phyloP scores from a whole-genome alignment of 2,888 invertebrate genomes.

The Diachrysia chrysitis region DNA sequence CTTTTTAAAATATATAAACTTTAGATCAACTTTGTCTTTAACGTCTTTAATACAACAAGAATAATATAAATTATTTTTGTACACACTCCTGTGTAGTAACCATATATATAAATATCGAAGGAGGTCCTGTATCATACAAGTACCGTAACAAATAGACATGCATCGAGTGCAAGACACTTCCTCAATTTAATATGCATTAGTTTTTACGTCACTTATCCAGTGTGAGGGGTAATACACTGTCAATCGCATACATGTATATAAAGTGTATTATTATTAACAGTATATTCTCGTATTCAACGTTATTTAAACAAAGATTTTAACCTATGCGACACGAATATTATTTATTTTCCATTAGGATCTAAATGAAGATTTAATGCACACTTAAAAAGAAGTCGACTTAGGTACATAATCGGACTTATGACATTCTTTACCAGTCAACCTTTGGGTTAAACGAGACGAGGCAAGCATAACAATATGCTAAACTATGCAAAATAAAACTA shows the following conservation, averaged over 20 bases:
- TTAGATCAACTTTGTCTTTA: too few species aligned
- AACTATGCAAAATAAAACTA: too few species aligned
- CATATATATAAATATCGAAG: constrained; percentile 12
- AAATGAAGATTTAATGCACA: too few species aligned
- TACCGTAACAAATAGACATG: constrained; percentile 36
- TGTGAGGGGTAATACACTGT: constrained; percentile 23
- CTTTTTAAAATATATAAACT: too few species aligned
- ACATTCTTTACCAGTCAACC: too few species aligned
- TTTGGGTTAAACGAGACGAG: too few species aligned
- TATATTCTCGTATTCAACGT: neutral
- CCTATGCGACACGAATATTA: neutral
- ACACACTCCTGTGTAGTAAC: neutral
- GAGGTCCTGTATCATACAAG: constrained; percentile 16
- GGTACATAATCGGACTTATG: too few species aligned
- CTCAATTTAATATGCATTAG: constrained; percentile 61
- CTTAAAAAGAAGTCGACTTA: too few species aligned
- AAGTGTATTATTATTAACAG: constrained; percentile 27
- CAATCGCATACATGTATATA: constrained; percentile 41
- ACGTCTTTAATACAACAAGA: too few species aligned
- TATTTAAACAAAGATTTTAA: neutral
- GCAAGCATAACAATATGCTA: too few species aligned
- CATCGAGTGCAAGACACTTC: constrained; percentile 43
- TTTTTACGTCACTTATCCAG: constrained; percentile 34
- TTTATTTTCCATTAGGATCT: too few species aligned
- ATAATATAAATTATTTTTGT: neutral